Base-by-base conservation (phyloP, 1,140 invertebrate genomes). In the Nasonia vitripennis region DNA sequence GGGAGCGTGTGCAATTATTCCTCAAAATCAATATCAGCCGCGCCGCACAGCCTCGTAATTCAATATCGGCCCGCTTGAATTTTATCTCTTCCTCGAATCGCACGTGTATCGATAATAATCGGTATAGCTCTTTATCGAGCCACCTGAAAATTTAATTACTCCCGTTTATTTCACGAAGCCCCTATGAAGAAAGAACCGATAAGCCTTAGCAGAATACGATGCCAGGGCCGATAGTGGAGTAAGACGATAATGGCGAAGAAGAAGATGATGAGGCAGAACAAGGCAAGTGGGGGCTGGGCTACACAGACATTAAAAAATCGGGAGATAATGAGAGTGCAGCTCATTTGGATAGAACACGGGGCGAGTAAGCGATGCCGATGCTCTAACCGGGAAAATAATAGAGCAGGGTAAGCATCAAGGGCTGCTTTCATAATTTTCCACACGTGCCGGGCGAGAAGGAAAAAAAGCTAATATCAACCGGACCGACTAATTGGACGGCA, bases 71-170 rank as follows among this genome's bases (percentile, higher is more conserved):
- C 55, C 20, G 17, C 55, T 62, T n/a, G 55, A 20, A n/a, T 6
- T 62, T 20, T 20, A 62, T 62, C 20, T 62, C 55, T 62, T 62
- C 6, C 5, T 62, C 17, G 14, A 62, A 62, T 62, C 55, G 5
- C 55, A 0, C 20, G 7, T 41, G 34, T 41, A 74, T 41, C 48
- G 51, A 62, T 45, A 70, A 62, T 62, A 62, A 70, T 31, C 31
- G 14, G 55, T 34, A 41, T 11, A n/a, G 17, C 55, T 70, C 20
- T 5, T 80, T 41, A 70, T 80, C 34, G 31, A 68, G 17, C 17
- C 20, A 45, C 20, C 34, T 70, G 78, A 80, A 80, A 62, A 80
- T 80, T 80, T 80, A 80, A 80, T 80, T 80, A 70, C 78, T n/a
- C 55, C 20, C 55, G 55, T 62, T 62, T n/a, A 62, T 7, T 20